These are phyloP conservation scores for Eilema caniola DNA, from an alignment of 2,888 invertebrate genomes.

Conservation along the genomic window DNA sequence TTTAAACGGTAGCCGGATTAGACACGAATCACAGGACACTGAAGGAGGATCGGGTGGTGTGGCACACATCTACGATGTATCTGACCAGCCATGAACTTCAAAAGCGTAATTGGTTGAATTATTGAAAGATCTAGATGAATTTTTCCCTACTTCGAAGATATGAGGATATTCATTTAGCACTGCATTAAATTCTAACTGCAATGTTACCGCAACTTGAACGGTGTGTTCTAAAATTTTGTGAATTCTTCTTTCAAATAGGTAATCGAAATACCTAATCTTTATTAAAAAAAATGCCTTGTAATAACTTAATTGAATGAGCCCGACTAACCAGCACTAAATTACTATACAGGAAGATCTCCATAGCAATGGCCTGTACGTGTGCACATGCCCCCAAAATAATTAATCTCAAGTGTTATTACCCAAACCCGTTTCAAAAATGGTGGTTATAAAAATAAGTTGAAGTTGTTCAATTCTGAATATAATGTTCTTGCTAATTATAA, in stretches of 20 bases:
- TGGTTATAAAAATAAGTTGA: constrained; percentile 24
- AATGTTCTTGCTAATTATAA: constrained; percentile 35
- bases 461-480: constrained; percentile 17
- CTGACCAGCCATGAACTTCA: neutral
- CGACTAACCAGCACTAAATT: constrained; percentile 24
- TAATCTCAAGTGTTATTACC: constrained; percentile 60
- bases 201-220: too few species aligned
- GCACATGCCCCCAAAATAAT: constrained; percentile 62
- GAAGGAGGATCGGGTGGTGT: neutral
- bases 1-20: neutral
- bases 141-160: neutral
- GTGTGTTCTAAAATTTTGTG: neutral
- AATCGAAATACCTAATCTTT: neutral
- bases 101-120: neutral
- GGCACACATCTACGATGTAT: too few species aligned
- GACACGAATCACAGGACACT: neutral
- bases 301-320: constrained; percentile 35
- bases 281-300: constrained; percentile 7
- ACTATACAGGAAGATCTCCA: constrained; percentile 60
- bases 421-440: constrained; percentile 49
- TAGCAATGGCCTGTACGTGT: constrained; percentile 37
- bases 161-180: neutral
- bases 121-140: neutral
- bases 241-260: neutral
- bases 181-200: neutral